Evolutionary conservation across 2,797 vertebrate genomes (phyloP), one percentile per base, ranked within the genome.

Genomic region (Aldrovandia affinis): DNA sequence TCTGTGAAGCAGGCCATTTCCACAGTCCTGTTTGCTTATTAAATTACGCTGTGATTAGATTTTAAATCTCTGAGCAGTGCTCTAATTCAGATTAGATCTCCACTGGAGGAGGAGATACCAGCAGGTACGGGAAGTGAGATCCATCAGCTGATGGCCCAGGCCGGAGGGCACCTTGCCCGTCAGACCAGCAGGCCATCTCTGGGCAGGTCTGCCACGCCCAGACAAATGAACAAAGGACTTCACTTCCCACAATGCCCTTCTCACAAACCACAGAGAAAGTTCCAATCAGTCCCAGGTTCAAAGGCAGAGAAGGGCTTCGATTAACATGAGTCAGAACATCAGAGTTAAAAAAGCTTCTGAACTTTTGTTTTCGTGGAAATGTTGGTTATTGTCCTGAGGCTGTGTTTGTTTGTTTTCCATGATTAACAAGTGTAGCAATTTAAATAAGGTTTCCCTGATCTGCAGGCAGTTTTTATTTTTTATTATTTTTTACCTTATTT

Each of bases 31-130:
- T 91, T 92, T 92, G 89, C 92, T 90, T 88, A 93, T 91, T 91
- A 90, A 88, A 93, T 94, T 91, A 93, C 91, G 86, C 89, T 92
- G 84, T 90, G 89, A 94, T 94, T 93, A 86, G 87, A 93, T 94
- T 93, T 86, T 85, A 89, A 89, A 91, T 89, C 84, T 83, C 86
- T 87, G 87, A 86, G 83, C 52, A 30, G 47, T 78, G 83, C 82
- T 82, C 83, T 78, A 84, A 44, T 78, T 84, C 83, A 88, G 80
- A 89, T 91, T 84, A 84, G 87, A 91, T 89, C 89, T 39, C 87
- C 82, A 70, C 70, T 33, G 0, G 0, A 1, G 88, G 83, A 50
- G 85, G 79, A 91, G 90, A 86, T 61, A 30, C 39, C 42, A 73
- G 20, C 79, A 2, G n/a, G 50, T 52, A 52, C 22, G 42, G 63